Conservation (phyloP, 2,888 invertebrate species). For the Rhogogaster chlorosoma region DNA sequence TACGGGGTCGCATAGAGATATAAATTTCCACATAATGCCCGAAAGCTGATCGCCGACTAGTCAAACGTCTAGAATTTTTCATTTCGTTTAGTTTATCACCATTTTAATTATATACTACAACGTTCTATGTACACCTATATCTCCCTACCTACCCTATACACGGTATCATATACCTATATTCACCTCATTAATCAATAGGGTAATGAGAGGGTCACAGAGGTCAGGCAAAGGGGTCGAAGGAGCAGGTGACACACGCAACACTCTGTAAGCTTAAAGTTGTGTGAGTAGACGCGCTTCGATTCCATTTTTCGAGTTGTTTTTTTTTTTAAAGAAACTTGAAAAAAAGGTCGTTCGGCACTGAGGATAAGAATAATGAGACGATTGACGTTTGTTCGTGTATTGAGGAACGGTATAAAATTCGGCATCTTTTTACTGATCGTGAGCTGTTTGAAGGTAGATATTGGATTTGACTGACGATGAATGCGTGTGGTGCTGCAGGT, state of each 20-base stretch:
- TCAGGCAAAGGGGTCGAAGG: slow-evolving; percentile 14
- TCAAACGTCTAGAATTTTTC: neutral
- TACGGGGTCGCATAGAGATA: neutral
- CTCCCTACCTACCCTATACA: neutral
- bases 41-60: neutral
- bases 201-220: slow-evolving; percentile 11
- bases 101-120: neutral
- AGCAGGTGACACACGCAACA: slow-evolving; percentile 23
- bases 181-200: slow-evolving; percentile 32
- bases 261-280: slow-evolving; percentile 12
- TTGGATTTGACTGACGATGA: neutral
- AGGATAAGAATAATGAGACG: neutral
- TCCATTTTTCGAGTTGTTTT: neutral
- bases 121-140: neutral
- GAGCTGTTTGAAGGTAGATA: neutral
- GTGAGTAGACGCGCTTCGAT: neutral
- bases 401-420: neutral
- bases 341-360: neutral
- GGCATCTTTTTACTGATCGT: neutral
- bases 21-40: neutral
- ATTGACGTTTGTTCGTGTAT: neutral
- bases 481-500: neutral
- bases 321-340: neutral
- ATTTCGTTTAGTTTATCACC: neutral
- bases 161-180: neutral